Evolutionary conservation across 53 echinoderm and acorn worm species (phyloP).

Genomic region (Patiria pectinifera): DNA sequence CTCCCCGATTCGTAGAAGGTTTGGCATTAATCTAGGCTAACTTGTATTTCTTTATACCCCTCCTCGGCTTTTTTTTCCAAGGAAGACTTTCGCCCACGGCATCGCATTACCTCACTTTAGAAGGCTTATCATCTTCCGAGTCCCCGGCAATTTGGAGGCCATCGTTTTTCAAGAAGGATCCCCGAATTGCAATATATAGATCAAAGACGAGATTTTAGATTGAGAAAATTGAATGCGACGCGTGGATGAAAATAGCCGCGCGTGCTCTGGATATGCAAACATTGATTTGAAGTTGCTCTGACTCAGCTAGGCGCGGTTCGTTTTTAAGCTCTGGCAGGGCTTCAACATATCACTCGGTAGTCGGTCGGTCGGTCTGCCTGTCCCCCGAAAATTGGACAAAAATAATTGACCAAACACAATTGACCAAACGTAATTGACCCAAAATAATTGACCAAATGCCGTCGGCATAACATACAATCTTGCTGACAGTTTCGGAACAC

Average conservation of each 20-base stretch:
- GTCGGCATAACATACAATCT: too few relatives aligned
- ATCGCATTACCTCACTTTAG: neutral
- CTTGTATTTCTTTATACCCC: neutral
- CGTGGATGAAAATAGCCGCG: neutral
- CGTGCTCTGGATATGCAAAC: neutral
- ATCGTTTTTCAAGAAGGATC: neutral
- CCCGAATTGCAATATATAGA: neutral
- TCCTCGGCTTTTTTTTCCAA: neutral
- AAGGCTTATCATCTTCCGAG: neutral
- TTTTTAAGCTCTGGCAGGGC: too few relatives aligned
- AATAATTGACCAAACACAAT: too few relatives aligned
- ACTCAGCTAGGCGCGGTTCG: too few relatives aligned
- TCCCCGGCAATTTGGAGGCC: neutral
- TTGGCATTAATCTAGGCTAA: neutral
- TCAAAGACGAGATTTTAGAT: neutral
- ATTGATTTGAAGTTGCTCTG: too few relatives aligned
- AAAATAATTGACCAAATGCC: too few relatives aligned
- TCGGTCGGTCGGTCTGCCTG: too few relatives aligned
- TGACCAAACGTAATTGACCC: too few relatives aligned
- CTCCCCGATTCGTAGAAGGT: neutral
- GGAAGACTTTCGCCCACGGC: neutral
- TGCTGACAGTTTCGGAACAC: too few relatives aligned
- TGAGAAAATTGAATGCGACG: slow-evolving; percentile 1
- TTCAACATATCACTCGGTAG: too few relatives aligned
- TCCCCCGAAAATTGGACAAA: too few relatives aligned